phyloP scores from a whole-genome alignment of 2,888 invertebrate species.

The Epirrhoe alternata region DNA sequence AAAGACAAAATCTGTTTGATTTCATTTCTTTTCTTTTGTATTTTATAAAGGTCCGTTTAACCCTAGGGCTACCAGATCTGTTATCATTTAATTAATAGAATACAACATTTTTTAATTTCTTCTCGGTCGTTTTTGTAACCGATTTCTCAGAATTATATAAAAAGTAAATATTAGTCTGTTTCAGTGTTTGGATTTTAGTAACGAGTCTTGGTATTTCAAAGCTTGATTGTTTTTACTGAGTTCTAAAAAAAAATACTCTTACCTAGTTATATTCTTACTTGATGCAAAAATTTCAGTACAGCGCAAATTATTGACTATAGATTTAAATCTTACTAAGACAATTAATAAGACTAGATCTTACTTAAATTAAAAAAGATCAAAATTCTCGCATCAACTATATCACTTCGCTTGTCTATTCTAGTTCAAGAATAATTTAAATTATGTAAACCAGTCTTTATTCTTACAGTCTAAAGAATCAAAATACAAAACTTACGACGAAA shows the following conservation, averaged over 20 bases:
- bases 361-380: constrained; percentile 18
- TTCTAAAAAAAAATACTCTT: background rate
- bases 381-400: constrained; percentile 37
- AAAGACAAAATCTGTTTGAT: background rate
- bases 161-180: background rate
- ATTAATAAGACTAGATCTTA: constrained; percentile 28
- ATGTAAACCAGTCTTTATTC: constrained; percentile 75
- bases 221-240: background rate
- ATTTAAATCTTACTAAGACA: background rate
- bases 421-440: constrained; percentile 63
- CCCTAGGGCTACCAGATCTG: background rate
- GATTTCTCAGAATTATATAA: background rate
- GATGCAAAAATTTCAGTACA: constrained; percentile 17
- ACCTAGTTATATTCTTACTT: background rate
- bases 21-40: background rate
- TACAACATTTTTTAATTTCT: background rate
- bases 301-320: background rate
- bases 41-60: background rate
- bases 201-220: background rate
- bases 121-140: background rate
- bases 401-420: constrained; percentile 41
- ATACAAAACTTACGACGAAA: constrained; percentile 38
- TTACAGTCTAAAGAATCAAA: constrained; percentile 53
- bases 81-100: constrained; percentile 1
- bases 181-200: too few species aligned